Conservation (phyloP, 1,140 invertebrate species). For the Brachionus asplanchnoidis region DNA sequence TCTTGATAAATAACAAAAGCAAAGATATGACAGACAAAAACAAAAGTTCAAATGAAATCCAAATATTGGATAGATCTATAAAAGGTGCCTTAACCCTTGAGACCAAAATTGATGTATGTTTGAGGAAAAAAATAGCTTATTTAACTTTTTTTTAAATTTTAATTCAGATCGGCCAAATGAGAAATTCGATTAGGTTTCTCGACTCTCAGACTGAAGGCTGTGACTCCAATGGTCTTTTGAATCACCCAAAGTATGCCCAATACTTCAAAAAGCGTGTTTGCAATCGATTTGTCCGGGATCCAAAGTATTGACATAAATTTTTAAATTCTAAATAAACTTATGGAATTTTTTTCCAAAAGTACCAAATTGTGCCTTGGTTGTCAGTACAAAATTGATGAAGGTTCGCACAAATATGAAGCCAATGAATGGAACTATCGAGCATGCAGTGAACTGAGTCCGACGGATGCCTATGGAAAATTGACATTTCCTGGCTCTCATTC, state of each 20-base stretch:
- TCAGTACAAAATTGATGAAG: conserved; percentile 22
- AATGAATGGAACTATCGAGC: conserved; percentile 6
- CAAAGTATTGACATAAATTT: background rate
- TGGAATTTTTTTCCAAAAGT: background rate
- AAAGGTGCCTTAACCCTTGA: background rate
- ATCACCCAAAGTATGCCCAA: conserved; percentile 40
- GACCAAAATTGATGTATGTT: background rate
- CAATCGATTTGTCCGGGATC: background rate
- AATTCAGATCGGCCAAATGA: background rate
- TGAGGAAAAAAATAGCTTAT: too few species aligned
- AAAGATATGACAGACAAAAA: background rate
- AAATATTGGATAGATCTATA: background rate
- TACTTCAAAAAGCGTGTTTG: conserved; percentile 35
- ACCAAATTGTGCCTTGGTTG: background rate
- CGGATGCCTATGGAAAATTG: conserved; percentile 28
- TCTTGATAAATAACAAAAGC: background rate
- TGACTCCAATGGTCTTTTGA: conserved; percentile 21
- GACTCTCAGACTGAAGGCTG: background rate
- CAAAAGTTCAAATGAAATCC: background rate
- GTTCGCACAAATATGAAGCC: background rate
- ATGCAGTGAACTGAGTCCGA: background rate
- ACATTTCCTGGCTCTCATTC: conserved; percentile 37
- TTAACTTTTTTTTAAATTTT: background rate
- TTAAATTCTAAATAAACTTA: too few species aligned
- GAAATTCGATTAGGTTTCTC: background rate